Evolutionary conservation across 2,888 invertebrate species (phyloP), one percentile per base, ranked within the genome.

Genomic region (Notodonta dromedarius): DNA sequence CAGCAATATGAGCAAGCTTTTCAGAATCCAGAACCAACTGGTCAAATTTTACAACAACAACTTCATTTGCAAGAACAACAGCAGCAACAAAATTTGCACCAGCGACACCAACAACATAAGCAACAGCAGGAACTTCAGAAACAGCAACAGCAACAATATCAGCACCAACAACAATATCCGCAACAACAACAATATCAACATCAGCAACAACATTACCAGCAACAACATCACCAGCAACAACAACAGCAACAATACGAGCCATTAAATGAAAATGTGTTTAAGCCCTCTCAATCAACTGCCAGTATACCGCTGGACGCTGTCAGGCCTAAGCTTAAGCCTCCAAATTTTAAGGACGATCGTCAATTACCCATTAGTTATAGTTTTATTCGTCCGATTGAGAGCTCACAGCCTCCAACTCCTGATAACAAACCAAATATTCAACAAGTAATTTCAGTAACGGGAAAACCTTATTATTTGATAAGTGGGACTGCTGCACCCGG

Each of bases 301-400:
- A 80, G 79, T 24, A 73, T 67, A 60, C 75, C 82, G 32, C 58
- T 85, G 57, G 87, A 87, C 63, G 75, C 79, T 39, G 67, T 83
- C 14, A 80, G 79, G 66, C 87, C 89, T 42, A 92, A 87, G 65
- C 70, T 92, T 4, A 87, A 88, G 61, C 91, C 91, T 35, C 93
- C 93, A 55, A 92, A 93, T 73, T 93, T 93, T 65, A 88, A 89
- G 60, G 93, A 93, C 63, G 92, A 93, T 62, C 86, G 91, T 42
- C 87, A 89, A 66, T 75, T 93, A 66, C 91, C 93, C n/a, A 81
- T 93, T 51, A 90, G 76, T 59, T 89, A 89, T 66, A 93, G 84
- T 73, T 93, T 93, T 71, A 86, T 76, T 59, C 82, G 78, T 58
- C 83, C 86, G 35, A 73, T 79, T 57, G 80, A 76, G 58, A 80